Conservation (phyloP, 2,888 invertebrate genomes). For the Heterodera filipjevi region DNA sequence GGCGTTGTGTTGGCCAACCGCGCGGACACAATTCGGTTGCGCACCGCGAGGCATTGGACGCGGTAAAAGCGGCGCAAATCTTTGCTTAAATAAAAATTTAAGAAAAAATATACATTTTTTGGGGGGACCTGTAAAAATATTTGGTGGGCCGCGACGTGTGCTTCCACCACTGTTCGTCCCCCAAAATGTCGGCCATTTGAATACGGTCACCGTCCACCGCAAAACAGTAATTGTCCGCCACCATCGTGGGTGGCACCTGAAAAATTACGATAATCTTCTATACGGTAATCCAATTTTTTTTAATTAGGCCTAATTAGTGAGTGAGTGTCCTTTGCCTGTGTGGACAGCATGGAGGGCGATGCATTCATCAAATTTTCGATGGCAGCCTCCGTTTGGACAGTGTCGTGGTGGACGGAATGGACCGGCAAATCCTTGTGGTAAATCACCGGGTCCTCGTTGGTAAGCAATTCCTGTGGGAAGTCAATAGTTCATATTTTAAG, state of each 20-base stretch:
- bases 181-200: constrained; percentile 61
- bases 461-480: constrained; percentile 43
- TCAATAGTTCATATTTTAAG: no score
- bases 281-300: neutral
- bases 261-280: neutral
- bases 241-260: constrained; percentile 57
- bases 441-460: constrained; percentile 61
- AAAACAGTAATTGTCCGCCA: constrained; percentile 65
- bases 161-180: constrained; percentile 63
- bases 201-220: constrained; percentile 64
- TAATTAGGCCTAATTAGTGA: no score
- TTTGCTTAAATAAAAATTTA: constrained; percentile 17
- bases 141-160: constrained; percentile 64
- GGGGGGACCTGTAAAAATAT: constrained; percentile 57
- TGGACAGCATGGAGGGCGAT: constrained; percentile 52
- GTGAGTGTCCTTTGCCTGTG: no score
- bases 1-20: constrained; percentile 45
- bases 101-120: neutral
- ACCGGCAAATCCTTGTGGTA: constrained; percentile 62
- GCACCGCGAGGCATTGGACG: constrained; percentile 62
- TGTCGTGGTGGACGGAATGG: constrained; percentile 65
- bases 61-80: constrained; percentile 62
- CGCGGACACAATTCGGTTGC: constrained; percentile 57
- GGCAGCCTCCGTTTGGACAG: constrained; percentile 65
- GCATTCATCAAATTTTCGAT: constrained; percentile 64